Evolutionary conservation across 2,797 vertebrate genomes (phyloP), one percentile per base, ranked within the genome.

Genomic region (Epinephelus awoara): DNA sequence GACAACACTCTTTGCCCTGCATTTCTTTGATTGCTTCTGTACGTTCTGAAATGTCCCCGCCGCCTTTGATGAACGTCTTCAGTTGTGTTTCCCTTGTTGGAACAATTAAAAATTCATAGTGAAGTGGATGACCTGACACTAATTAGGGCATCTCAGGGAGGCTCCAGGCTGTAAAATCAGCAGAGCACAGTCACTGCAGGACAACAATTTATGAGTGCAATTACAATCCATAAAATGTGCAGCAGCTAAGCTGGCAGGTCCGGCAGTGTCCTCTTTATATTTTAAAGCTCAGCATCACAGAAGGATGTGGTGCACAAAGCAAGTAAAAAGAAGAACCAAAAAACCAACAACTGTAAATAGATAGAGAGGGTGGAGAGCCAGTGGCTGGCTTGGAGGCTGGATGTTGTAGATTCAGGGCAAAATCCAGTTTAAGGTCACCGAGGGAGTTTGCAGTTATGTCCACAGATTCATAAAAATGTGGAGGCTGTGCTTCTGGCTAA

Each of bases 371-470:
- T 80, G 63, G 18, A 72, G 61, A 75, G 67, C 13, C 55, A 44
- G 57, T 12, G 49, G 12, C 66, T 72, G 63, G 15, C 55, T 58
- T 47, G 15, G 40, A 63, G 63, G 52, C 55, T 64, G 47, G 27
- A 54, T 49, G 65, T 21, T 74, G 64, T 54, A 61, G 77, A 89
- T 83, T 82, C 71, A 85, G 83, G 75, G 54, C 62, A 87, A 85
- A 80, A 83, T 79, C 57, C 58, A 85, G 74, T 84, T 79, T 84
- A 73, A 83, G 64, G 56, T 79, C 68, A 77, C 12, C 21, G 8
- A n/a, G 72, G 73, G 81, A 78, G 61, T 75, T 79, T 64, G 65
- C 83, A 80, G 83, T 61, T 75, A 63, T 67, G 72, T 51, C 69
- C 70, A 67, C 63, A 52, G 71, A 75, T 73, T 81, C 46, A 79